These are phyloP conservation scores for Odontophorus gujanensis DNA, from an alignment of 2,113 vertebrate genomes.

Conservation along the genomic window DNA sequence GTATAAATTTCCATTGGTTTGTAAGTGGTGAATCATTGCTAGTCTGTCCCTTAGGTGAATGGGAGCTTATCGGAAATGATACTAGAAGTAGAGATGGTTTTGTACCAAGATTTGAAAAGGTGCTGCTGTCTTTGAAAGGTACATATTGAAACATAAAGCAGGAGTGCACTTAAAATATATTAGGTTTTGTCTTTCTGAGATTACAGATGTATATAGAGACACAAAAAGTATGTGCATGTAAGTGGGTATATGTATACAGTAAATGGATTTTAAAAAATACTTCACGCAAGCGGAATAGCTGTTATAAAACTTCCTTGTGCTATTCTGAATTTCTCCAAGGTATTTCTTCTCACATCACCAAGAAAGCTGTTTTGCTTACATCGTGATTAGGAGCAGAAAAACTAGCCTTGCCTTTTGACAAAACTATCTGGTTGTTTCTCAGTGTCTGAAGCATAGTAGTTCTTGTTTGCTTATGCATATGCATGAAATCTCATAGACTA, in stretches of 20 bases:
- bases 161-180: background rate
- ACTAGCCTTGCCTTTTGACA: background rate
- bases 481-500: background rate
- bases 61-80: constrained; percentile 6
- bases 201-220: background rate
- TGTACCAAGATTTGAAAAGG: background rate
- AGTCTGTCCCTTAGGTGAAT: background rate
- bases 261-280: background rate
- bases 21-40: constrained; percentile 5
- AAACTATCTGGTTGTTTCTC: background rate
- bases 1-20: constrained; percentile 15
- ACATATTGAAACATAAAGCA: background rate
- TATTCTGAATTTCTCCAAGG: background rate
- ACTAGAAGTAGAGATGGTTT: background rate
- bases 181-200: background rate
- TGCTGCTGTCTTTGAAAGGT: background rate
- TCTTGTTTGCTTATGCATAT: background rate
- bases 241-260: background rate
- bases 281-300: background rate
- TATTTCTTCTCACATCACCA: background rate
- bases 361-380: background rate
- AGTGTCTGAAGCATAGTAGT: background rate
- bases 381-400: background rate
- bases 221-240: background rate
- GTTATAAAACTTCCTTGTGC: background rate